These are phyloP conservation scores for Labeo rohita DNA, from an alignment of 2,113 vertebrate species.

Conservation along the genomic window DNA sequence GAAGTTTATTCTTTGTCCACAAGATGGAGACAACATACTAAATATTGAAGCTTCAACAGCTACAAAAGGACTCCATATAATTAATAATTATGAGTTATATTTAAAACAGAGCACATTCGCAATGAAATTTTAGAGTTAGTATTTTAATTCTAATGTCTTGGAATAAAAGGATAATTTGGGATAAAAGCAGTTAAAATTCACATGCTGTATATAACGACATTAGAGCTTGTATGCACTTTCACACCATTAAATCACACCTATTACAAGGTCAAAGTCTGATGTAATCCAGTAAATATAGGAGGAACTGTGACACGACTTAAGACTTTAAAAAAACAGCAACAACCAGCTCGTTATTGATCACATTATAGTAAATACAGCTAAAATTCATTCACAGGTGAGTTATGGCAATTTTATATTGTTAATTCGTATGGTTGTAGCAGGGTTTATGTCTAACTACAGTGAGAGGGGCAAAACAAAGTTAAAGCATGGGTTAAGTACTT, in stretches of 20 bases:
- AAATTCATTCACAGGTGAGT: neutral
- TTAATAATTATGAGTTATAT: neutral
- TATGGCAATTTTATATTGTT: neutral
- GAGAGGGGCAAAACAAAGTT: neutral
- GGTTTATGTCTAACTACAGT: too few relatives aligned
- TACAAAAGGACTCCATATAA: neutral
- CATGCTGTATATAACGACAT: neutral
- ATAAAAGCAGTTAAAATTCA: neutral
- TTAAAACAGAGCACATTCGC: neutral
- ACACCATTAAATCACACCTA: neutral
- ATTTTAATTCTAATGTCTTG: neutral
- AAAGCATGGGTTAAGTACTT: neutral
- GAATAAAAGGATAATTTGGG: neutral
- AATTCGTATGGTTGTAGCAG: neutral
- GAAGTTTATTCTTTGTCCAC: slow-evolving; percentile 1
- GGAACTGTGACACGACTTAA: neutral
- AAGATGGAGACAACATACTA: neutral
- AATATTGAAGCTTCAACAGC: neutral
- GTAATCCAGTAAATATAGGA: neutral
- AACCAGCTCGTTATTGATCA: neutral
- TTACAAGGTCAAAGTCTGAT: neutral
- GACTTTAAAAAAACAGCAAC: neutral
- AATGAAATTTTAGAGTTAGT: neutral
- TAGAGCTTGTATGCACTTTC: neutral
- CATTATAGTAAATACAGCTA: neutral